Percentiles rank a stretch among this genome's conserved stretches.
Conservation (phyloP, 2,797 vertebrate genomes). For the Emys orbicularis region DNA sequence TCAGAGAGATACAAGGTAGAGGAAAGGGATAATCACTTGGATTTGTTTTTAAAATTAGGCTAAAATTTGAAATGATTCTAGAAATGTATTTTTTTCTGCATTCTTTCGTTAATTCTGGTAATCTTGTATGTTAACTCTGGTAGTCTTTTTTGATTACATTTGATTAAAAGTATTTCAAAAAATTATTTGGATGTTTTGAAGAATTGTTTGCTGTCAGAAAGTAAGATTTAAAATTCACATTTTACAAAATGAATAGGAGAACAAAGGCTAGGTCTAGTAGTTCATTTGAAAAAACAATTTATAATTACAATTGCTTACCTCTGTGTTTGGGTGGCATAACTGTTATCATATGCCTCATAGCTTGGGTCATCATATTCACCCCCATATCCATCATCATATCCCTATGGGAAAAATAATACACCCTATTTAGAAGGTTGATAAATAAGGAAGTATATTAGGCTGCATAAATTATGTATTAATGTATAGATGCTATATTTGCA, state of each 20-base stretch:
- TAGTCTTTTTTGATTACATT: neutral
- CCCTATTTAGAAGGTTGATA: constrained; percentile 31
- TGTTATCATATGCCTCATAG: constrained; percentile 94
- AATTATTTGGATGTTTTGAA: neutral
- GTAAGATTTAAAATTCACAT: neutral
- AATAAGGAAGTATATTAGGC: constrained; percentile 24
- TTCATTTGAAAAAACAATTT: neutral
- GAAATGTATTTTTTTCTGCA: neutral
- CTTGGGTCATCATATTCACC: constrained; percentile 95
- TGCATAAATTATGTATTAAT: constrained; percentile 3
- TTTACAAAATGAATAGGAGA: neutral
- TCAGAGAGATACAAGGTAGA: neutral
- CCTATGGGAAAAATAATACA: constrained; percentile 80
- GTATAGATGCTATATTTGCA: neutral
- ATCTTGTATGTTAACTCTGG: neutral
- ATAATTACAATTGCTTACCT: constrained; percentile 83
- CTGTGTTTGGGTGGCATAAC: constrained; percentile 92
- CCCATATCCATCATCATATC: constrained; percentile 95
- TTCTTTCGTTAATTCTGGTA: neutral
- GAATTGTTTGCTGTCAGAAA: constrained; percentile 6
- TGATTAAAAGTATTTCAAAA: neutral
- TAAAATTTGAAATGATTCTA: neutral
- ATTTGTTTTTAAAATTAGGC: neutral
- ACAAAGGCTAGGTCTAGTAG: neutral
- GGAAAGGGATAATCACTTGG: accelerated